Base-by-base conservation (phyloP, 2,113 vertebrate genomes). In the Uria aalge region DNA sequence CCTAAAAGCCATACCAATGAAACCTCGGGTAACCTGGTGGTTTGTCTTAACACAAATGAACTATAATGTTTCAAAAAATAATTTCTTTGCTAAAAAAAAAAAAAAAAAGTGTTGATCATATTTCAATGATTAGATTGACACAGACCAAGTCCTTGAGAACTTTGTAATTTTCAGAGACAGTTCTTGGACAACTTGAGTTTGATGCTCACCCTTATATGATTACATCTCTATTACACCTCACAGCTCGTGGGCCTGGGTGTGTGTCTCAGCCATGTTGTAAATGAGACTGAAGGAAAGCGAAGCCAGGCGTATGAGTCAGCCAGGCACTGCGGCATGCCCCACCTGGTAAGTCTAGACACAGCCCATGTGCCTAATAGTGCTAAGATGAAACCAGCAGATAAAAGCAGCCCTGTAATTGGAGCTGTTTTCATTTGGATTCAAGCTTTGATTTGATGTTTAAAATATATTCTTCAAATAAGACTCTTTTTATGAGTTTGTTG, bases 291-390 rank as follows among this genome's bases (percentile, higher is more conserved):
- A 64, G 73, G 48, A 63, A 64, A 60, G 74, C 52, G 68, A 72
- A 93, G 57, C 32, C 89, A 48, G 73, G 80, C 64, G 19, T 50
- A 22, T 92, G 93, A 96, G 87, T 94, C 77, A 95, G 56, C 57
- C 80, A 94, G 80, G 77, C 80, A 91, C 34, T 45, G 73, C 0
- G 0, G 80, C 45, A 5, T 53, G 87, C 93, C 60, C 48, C 90
- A 90, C 87, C 94, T 88, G 69, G 36, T 59, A 56, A 93, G 93
- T 97, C 86, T 87, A 95, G 96, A 95, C 93, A 64, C 22, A 71
- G 89, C 60, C 81, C 27, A 15, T 73, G 79, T 59, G 73, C 69
- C 85, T 74, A 50, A 43, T 5, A 63, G 29, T 38, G 38, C 85
- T 67, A 14, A 94, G 80, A 96, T 91, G 84, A 79, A 95, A 57